A percentile compares a stretch with the other conserved stretches of the same genome.
phyloP scores from a whole-genome alignment of 2,113 vertebrate species.

The Columba livia region DNA sequence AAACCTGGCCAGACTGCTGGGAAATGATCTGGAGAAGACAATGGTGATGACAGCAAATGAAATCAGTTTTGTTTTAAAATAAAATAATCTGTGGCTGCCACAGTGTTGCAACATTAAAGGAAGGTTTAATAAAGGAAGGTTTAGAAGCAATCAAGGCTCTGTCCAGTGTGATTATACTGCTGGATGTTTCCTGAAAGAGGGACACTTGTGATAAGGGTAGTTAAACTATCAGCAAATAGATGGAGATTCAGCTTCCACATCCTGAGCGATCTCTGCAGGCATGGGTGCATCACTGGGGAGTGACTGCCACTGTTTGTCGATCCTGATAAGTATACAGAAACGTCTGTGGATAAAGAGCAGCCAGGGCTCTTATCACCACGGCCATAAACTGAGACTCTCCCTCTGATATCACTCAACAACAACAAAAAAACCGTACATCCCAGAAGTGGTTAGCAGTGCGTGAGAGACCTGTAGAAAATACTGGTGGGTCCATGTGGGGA shows the following conservation, averaged over 20 bases:
- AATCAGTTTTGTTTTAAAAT: not conserved
- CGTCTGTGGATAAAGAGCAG: not conserved
- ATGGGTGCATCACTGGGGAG: not conserved
- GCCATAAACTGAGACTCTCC: not conserved
- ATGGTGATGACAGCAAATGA: not conserved
- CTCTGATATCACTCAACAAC: not conserved
- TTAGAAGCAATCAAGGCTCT: not conserved
- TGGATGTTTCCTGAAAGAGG: not conserved
- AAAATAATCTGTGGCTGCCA: not conserved
- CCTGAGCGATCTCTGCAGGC: not conserved
- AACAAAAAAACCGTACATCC: not conserved
- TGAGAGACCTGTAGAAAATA: not conserved
- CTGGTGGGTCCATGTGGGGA: not conserved
- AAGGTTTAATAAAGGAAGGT: not conserved
- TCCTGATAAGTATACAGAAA: not conserved
- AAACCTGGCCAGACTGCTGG: not conserved
- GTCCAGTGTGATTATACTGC: not conserved
- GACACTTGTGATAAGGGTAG: not conserved
- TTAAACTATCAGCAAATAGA: constrained; percentile 1
- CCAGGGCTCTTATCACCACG: not conserved
- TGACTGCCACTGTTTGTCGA: not conserved
- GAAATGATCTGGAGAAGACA: not conserved
- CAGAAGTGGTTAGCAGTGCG: not conserved
- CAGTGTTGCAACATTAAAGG: not conserved
- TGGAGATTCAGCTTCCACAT: not conserved